Percentiles rank a stretch among this genome's conserved stretches.
Conservation (phyloP, 1,140 invertebrate species). For the Solenopsis invicta region DNA sequence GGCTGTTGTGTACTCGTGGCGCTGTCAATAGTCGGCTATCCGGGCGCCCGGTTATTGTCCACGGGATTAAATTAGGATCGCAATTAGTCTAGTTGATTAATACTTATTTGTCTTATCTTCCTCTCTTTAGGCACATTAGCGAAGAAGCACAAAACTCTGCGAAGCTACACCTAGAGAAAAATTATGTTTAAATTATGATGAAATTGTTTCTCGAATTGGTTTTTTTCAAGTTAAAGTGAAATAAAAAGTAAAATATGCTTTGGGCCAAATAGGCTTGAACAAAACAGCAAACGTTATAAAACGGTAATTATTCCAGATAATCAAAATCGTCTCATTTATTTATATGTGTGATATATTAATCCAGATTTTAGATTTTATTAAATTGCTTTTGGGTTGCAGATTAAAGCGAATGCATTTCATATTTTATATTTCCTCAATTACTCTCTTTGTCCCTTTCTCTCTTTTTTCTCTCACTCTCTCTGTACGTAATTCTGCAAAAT, state of each 20-base stretch:
- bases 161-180: neutral
- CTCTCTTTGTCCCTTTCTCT: neutral
- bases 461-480: neutral
- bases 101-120: neutral
- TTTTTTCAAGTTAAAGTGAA: no score
- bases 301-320: neutral
- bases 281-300: neutral
- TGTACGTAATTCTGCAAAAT: neutral
- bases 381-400: neutral
- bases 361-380: neutral
- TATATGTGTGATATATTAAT: neutral
- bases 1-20: neutral
- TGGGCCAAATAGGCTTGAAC: no score
- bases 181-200: no score
- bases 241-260: no score
- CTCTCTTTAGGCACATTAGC: neutral
- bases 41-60: conserved; percentile 29
- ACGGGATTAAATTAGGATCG: neutral
- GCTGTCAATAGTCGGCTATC: conserved; percentile 49
- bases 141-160: neutral
- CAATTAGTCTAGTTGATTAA: conserved; percentile 27
- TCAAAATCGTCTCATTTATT: conserved; percentile 1
- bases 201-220: no score
- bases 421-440: conserved; percentile 10
- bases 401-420: conserved; percentile 9